Percentiles rank a stretch among this genome's conserved stretches.
Evolutionary conservation across 23 tunicate genomes (phyloP).

Genomic region (Halocynthia roretzi): DNA sequence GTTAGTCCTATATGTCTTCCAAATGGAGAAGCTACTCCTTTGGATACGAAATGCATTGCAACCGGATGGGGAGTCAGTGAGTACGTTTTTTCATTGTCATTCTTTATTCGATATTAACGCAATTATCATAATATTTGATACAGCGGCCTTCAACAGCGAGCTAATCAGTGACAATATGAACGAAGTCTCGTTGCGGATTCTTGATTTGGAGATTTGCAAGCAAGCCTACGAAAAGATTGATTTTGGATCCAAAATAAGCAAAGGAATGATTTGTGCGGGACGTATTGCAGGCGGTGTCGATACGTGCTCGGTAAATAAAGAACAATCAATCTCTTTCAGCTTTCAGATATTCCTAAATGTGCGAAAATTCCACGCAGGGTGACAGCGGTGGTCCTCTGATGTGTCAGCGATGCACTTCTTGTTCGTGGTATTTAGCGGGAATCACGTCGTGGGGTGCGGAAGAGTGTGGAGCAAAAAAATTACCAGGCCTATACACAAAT

Average conservation of each 20-base stretch:
- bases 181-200: conserved; percentile 13
- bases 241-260: no score
- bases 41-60: conserved; percentile 40
- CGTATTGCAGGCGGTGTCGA: conserved; percentile 41
- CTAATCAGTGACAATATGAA: neutral
- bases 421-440: conserved; percentile 25
- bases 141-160: neutral
- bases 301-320: conserved; percentile 34
- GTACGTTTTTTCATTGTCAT: neutral
- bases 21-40: conserved; percentile 32
- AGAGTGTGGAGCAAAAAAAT: conserved; percentile 8
- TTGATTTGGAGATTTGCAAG: conserved; percentile 18
- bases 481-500: conserved; percentile 19
- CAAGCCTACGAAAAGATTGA: conserved; percentile 1
- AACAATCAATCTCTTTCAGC: no score
- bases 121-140: no score
- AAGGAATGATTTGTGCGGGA: conserved; percentile 48
- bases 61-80: conserved; percentile 64
- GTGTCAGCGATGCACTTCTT: conserved; percentile 26
- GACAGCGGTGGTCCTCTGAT: conserved; percentile 37
- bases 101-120: no score
- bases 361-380: conserved; percentile 1
- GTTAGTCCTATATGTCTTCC: conserved; percentile 52
- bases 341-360: no score
- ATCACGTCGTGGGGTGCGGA: conserved; percentile 28